These are phyloP conservation scores for Belgica antarctica DNA, from an alignment of 2,888 invertebrate genomes.

Conservation along the genomic window DNA sequence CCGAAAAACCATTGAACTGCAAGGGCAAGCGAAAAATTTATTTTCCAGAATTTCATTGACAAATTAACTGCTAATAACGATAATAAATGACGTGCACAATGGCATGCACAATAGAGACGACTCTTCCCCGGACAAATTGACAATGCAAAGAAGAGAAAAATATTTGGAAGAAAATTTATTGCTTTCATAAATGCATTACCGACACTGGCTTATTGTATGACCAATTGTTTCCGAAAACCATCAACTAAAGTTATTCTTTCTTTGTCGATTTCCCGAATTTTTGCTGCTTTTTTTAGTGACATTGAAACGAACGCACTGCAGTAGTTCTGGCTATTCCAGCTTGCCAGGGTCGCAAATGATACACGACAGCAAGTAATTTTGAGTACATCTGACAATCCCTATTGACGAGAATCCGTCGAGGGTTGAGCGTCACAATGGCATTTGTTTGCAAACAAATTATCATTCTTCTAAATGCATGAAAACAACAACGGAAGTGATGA, in stretches of 20 bases:
- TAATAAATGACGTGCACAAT: constrained; percentile 30
- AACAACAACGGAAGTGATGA: constrained; percentile 32
- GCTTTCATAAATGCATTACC: constrained; percentile 38
- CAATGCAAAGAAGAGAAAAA: constrained; percentile 10
- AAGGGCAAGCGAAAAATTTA: constrained; percentile 19
- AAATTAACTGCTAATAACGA: constrained; percentile 40
- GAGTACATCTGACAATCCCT: constrained; percentile 51
- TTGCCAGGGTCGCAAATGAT: neutral
- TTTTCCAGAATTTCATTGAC: constrained; percentile 25
- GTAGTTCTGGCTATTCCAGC: neutral
- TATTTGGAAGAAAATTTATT: constrained; percentile 35
- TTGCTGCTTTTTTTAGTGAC: constrained; percentile 21
- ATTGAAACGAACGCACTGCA: constrained; percentile 11
- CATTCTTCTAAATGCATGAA: constrained; percentile 13
- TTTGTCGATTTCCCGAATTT: neutral
- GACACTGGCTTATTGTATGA: constrained; percentile 40
- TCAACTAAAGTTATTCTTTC: constrained; percentile 15
- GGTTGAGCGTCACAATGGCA: constrained; percentile 28
- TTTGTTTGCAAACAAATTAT: constrained; percentile 44
- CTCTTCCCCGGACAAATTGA: too few species aligned
- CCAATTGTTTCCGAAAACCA: constrained; percentile 44
- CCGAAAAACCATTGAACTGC: neutral
- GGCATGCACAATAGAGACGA: neutral
- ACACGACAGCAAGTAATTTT: neutral
- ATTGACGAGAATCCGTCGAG: constrained; percentile 59